Evolutionary conservation across 2,797 vertebrate genomes (phyloP), one percentile per base, ranked within the genome.

Genomic region (Emys orbicularis): DNA sequence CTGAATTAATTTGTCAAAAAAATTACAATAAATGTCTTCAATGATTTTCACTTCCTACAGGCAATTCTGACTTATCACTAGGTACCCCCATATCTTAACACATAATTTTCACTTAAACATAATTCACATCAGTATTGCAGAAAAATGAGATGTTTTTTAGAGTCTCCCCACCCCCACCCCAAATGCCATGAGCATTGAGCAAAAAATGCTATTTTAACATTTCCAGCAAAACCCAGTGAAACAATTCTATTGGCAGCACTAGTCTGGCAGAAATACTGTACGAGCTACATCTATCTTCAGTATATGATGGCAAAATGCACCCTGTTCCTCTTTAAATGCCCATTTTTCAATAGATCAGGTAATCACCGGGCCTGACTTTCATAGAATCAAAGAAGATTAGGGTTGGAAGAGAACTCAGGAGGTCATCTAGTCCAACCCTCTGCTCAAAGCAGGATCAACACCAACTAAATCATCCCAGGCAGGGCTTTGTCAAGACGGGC

Each of bases 51-150:
- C 76, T 94, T 96, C 53, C 81, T 82, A 86, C 16, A 83, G 79
- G 61, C 61, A 83, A 44, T 87, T 92, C 88, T 88, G 90, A 88
- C 44, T 41, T 41, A 85, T 90, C 92, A 50, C 90, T 81, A 94
- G 56, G 87, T 72, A 93, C 76, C 84, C 90, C 27, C 56, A 27
- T 84, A 81, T 8, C 79, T 76, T 88, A 96, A 91, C 47, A 86
- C 31, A 2, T 79, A 94, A 96, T 96, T 96, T 96, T 85, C 89
- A 76, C 87, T 88, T 86, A 90, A 94, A 89, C 31, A 81, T 90
- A 18, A 57, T 85, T 92, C 87, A 72, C 37, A 88, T 88, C 61
- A 85, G 44, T 90, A 47, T 93, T 94, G 90, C 12, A 92, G 83
- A 90, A 76, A 81, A 27, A 87, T 47, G 88, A 41, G 80, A 82